Base-by-base conservation (phyloP, 1,140 invertebrate genomes). In the Drosophila carrolli region DNA sequence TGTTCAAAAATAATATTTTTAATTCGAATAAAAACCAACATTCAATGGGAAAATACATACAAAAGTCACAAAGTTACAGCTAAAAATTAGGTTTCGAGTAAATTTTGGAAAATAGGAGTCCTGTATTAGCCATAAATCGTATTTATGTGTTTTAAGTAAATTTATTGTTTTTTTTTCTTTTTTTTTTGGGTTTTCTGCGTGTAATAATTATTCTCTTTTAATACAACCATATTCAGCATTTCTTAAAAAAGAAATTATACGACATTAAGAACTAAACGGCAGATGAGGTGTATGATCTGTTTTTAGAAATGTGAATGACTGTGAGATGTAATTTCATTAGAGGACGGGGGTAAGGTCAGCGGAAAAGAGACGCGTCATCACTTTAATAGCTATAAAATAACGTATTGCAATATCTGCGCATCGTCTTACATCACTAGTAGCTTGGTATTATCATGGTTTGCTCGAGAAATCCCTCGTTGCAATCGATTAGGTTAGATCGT, bases 141-240 rank as follows among this genome's bases (percentile, higher is more conserved):
- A 67, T 62, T 77, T 56, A 56, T 66, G 44, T 40, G 35, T 61
- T 56, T 65, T 43, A 63, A 19, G 53, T 63, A 44, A 57, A 55
- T 71, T 78, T 78, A 62, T 77, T 61, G 8, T 57, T 44, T 23
- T 62, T 23, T 62, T 51, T 40, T 37, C 60, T 29, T 54, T 19
- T 11, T 16, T 65, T 58, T 53, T 23, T 37, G 4, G n/a, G 4
- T 41, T 56, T 66, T 63, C 62, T 59, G n/a, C 50, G 19, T 68
- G 51, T 44, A 23, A 44, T 48, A 58, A 10, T 44, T 55, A 40
- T 38, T 29, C 51, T 41, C 35, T 51, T 50, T 75, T 73, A 62
- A 75, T 88, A 84, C 84, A 88, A 90, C 85, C 84, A 78, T 84
- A 78, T 83, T 78, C 61, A 84, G 68, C 74, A 70, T 58, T 74